Evolutionary conservation across 2,113 vertebrate species (phyloP).

Genomic region (Aptenodytes forsteri): DNA sequence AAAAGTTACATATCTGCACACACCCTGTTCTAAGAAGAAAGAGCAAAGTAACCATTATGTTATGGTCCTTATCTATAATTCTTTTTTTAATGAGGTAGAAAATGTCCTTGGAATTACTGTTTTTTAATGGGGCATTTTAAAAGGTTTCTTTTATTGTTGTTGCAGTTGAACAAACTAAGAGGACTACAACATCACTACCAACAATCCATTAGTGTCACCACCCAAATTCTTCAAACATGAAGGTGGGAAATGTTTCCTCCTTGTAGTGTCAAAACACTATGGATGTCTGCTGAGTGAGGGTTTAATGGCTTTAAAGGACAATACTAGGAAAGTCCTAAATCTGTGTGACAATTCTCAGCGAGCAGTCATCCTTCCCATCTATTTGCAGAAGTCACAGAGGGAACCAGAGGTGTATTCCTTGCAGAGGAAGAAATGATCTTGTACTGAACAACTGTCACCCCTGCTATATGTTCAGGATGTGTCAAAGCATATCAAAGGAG

Average conservation of each 20-base stretch:
- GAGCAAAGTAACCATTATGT: background rate
- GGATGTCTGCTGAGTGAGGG: background rate
- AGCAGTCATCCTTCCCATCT: background rate
- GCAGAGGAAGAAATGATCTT: background rate
- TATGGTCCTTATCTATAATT: background rate
- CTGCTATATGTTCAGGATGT: background rate
- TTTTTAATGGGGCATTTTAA: background rate
- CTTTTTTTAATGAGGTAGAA: background rate
- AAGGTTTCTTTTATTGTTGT: background rate
- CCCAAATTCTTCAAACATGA: background rate
- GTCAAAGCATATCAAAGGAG: background rate
- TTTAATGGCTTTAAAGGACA: background rate
- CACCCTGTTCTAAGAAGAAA: background rate
- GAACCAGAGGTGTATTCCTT: background rate
- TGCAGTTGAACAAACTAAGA: background rate
- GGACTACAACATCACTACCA: background rate
- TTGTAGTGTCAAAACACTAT: background rate
- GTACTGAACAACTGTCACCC: background rate
- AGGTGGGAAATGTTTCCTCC: background rate
- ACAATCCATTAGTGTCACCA: background rate
- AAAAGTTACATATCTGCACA: background rate
- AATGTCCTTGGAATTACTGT: background rate
- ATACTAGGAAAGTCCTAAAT: background rate
- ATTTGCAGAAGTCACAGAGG: background rate
- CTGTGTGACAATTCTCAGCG: background rate